Conservation (phyloP, 2,113 vertebrate species). For the Sinocyclocheilus maitianheensis region DNA sequence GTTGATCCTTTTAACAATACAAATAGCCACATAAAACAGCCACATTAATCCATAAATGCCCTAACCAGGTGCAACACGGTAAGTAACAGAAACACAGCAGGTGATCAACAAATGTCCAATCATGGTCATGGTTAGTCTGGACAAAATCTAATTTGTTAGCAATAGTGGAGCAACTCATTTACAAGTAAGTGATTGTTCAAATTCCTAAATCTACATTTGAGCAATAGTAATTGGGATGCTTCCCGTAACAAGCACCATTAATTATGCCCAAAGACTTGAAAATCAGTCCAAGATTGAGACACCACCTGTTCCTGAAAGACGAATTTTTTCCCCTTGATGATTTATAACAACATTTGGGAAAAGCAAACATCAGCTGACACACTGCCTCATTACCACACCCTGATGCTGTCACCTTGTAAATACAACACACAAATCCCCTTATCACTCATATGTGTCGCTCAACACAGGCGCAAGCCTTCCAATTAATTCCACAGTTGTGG, state of each 20-base stretch:
- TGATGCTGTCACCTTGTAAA: background rate
- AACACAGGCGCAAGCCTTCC: background rate
- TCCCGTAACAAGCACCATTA: background rate
- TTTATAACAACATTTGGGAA: conserved; percentile 24
- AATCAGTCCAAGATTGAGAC: background rate
- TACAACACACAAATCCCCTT: conserved; percentile 16
- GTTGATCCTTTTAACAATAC: no score
- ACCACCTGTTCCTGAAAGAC: background rate
- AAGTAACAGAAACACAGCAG: no score
- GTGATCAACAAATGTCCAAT: background rate
- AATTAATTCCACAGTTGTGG: conserved; percentile 30
- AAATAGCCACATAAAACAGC: no score
- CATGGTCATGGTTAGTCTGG: background rate
- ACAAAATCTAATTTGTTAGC: background rate
- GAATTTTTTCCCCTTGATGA: background rate
- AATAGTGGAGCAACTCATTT: background rate
- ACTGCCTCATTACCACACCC: conserved; percentile 4
- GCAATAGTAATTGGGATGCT: background rate
- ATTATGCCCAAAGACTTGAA: background rate
- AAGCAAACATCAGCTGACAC: conserved; percentile 13
- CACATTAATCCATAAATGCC: no score
- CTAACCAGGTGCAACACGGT: no score
- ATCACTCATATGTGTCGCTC: background rate
- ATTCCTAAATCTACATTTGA: background rate
- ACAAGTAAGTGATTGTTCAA: background rate